phyloP scores from a whole-genome alignment of 2,113 vertebrate species.

The Phoenicopterus ruber region DNA sequence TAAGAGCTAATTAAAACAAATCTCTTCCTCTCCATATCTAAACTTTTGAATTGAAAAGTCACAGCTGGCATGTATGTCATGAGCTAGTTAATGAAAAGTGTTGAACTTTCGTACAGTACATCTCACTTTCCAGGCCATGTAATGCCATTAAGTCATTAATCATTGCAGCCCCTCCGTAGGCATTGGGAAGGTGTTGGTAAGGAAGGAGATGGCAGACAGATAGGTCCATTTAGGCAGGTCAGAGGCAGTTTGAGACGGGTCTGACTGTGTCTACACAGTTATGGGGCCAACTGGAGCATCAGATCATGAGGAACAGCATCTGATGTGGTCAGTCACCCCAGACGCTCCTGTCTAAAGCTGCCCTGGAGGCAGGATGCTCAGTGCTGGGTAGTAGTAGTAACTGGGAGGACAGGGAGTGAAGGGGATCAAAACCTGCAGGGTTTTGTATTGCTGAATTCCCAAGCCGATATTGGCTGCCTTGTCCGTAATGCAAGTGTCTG shows the following conservation, averaged over 20 bases:
- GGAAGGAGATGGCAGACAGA: not conserved
- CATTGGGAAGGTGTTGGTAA: not conserved
- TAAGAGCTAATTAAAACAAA: slow-evolving; percentile 9
- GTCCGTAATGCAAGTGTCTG: not conserved
- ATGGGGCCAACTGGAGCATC: not conserved
- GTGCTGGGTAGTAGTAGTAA: not conserved
- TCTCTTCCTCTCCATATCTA: not conserved
- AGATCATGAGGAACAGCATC: not conserved
- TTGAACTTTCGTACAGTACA: not conserved
- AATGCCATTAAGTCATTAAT: not conserved
- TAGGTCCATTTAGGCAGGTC: not conserved
- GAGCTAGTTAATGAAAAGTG: not conserved
- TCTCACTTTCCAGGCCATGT: not conserved
- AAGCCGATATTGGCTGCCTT: not conserved
- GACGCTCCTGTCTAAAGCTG: not conserved
- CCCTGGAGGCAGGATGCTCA: not conserved
- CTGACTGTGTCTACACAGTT: not conserved
- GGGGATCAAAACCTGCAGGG: not conserved
- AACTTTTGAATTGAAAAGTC: not conserved
- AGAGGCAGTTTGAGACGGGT: not conserved
- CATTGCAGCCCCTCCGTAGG: not conserved
- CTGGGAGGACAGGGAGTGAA: not conserved
- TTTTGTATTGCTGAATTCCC: not conserved
- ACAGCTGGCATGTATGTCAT: not conserved
- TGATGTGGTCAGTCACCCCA: not conserved